Evolutionary conservation across 2,113 vertebrate genomes (phyloP), one percentile per base, ranked within the genome.

Genomic region (Tricholaema leucomelas): DNA sequence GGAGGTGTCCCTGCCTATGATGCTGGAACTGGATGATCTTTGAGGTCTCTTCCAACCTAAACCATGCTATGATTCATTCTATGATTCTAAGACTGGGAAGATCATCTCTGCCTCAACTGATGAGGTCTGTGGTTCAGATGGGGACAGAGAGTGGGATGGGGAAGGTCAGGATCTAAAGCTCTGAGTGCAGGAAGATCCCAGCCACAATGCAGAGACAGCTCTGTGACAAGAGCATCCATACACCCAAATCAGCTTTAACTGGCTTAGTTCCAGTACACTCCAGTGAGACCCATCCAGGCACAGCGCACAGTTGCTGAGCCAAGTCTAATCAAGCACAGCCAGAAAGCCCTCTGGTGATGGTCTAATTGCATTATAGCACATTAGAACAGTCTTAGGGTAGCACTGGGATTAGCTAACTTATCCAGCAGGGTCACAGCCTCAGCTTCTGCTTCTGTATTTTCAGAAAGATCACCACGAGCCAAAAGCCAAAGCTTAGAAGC

Each of bases 331-430:
- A 82, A 80, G 69, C 0, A 2, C 58, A 74, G 69, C 58, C 91
- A 92, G 79, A 77, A 93, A 93, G 42, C 85, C 87, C 75, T 80
- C 64, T 73, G 85, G 85, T 89, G 94, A 66, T 76, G 76, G 69
- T 85, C 87, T 92, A 95, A 93, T 87, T 91, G 85, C 77, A 80
- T 91, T 91, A 92, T 15, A 64, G 85, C 93, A 81, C 69, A 87
- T 87, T 77, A 95, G 72, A 74, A 60, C 69, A 67, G 72, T 71
- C 81, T 84, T 67, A 81, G 74, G 77, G 61, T 69, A 81, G 87
- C 48, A 28, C 4, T 14, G 31, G 87, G 77, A 96, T 91, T 92
- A 93, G 54, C 54, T 48, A 58, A 75, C 7, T 81, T 88, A 75
- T 54, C 84, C 59, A 9, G 63, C 66, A 66, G 73, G 78, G 81